Evolutionary conservation across 2,113 vertebrate species (phyloP), one percentile per base, ranked within the genome.

Genomic region (Chionis minor): DNA sequence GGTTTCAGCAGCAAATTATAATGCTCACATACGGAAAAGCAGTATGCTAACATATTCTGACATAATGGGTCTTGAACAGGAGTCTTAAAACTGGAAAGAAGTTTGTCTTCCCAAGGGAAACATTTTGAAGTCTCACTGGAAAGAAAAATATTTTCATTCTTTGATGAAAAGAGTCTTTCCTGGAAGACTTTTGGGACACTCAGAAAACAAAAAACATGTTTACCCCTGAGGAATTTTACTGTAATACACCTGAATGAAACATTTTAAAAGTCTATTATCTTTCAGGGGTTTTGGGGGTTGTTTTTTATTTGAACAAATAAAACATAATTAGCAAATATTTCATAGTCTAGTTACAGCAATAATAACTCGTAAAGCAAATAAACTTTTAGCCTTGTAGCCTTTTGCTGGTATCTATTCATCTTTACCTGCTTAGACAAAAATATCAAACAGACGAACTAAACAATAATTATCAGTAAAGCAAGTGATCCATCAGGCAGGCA

Each of bases 111-210:
- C 59, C 9, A 1, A 49, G 33, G n/a, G 44, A 92, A 94, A 55
- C 9, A n/a, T 65, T 95, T 93, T 70, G 19, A 97, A 91, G 18
- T 47, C 26, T 91, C 28, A 6, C 23, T 95, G n/a, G 35, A 94
- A 66, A 66, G 26, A 51, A 80, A 96, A 94, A 83, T 66, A 94
- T 88, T 92, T 94, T 70, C 10, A 84, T 93, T 94, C 85, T 49
- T 62, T 79, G 35, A n/a, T 18, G 49, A 80, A 79, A 56, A 71
- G 86, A 44, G 23, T 79, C 19, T 72, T 90, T n/a, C 17, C 67
- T 83, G 30, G 54, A 95, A 96, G 66, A 94, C 33, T n/a, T 96
- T 88, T 93, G n/a, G 38, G 9, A 84, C 12, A 18, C 49, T 58
- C 6, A 16, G 56, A 84, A 65, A 92, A 56, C 33, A 93, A 54